These are phyloP conservation scores for Anguilla japonica DNA, from an alignment of 2,113 vertebrate species.

Conservation along the genomic window DNA sequence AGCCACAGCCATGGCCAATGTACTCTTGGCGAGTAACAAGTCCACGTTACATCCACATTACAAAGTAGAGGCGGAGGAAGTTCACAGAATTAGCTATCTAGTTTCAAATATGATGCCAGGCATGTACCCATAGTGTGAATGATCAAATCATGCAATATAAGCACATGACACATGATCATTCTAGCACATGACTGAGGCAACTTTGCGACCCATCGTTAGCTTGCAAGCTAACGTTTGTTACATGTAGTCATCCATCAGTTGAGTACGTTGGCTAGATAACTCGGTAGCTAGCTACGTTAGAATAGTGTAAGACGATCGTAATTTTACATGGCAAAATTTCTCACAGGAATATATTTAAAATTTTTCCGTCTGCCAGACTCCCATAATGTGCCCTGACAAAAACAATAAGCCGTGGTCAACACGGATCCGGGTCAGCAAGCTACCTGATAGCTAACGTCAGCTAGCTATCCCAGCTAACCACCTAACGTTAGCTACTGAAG, in stretches of 20 bases:
- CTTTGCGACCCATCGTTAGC: neutral
- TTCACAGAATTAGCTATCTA: too few species aligned
- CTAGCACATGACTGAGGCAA: neutral
- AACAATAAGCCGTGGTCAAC: conserved; percentile 1
- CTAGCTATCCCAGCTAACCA: neutral
- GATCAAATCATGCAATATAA: neutral
- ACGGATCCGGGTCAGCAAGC: neutral
- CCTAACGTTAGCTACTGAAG: neutral
- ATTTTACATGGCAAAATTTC: neutral
- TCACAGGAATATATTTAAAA: neutral
- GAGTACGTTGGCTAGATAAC: neutral
- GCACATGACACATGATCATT: neutral
- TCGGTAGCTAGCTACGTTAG: neutral
- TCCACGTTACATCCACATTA: neutral
- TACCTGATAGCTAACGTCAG: neutral
- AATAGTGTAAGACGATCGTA: neutral
- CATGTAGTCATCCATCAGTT: neutral
- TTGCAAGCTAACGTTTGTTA: neutral
- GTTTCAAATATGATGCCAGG: neutral
- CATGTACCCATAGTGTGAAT: neutral
- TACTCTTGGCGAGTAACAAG: neutral
- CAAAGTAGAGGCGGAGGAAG: too few species aligned
- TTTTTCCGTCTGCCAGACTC: neutral
- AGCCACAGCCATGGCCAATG: neutral
- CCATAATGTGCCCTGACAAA: neutral